Evolutionary conservation across 1,140 invertebrate genomes (phyloP).

Genomic region (Idris sp.): DNA sequence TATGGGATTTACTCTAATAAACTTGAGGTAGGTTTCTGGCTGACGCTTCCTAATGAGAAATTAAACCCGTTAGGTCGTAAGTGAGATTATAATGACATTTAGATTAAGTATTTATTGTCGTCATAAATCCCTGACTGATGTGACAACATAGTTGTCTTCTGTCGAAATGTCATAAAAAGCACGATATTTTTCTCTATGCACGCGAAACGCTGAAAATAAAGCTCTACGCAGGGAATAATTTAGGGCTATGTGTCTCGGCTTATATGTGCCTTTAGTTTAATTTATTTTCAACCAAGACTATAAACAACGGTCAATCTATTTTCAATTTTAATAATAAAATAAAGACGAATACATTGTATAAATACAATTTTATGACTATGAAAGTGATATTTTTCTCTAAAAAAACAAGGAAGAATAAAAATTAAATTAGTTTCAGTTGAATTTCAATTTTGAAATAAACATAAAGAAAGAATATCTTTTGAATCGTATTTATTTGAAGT

Average conservation of each 20-base stretch:
- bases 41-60: constrained; percentile 51
- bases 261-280: constrained; percentile 2
- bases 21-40: constrained; percentile 42
- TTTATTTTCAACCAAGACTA: constrained; percentile 7
- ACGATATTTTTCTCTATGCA: constrained; percentile 13
- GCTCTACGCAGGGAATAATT: constrained; percentile 22
- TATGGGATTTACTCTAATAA: constrained; percentile 52
- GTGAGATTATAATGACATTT: constrained; percentile 56
- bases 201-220: constrained; percentile 13
- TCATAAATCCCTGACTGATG: constrained; percentile 32
- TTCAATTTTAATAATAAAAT: constrained; percentile 11
- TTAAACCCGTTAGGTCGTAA: constrained; percentile 57
- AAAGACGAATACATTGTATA: too few relatives aligned
- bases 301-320: not conserved
- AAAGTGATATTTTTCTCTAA: too few relatives aligned
- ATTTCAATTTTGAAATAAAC: too few relatives aligned
- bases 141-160: constrained; percentile 9
- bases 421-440: too few relatives aligned
- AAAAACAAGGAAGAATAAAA: too few relatives aligned
- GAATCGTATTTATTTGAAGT: too few relatives aligned
- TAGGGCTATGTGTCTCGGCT: not conserved
- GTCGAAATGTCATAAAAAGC: constrained; percentile 33
- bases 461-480: too few relatives aligned
- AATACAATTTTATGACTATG: too few relatives aligned
- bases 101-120: constrained; percentile 53